Evolutionary conservation across 92 coral and sea anemone genomes (phyloP), one percentile per base, ranked within the genome.

Genomic region (Diadumene lineata): DNA sequence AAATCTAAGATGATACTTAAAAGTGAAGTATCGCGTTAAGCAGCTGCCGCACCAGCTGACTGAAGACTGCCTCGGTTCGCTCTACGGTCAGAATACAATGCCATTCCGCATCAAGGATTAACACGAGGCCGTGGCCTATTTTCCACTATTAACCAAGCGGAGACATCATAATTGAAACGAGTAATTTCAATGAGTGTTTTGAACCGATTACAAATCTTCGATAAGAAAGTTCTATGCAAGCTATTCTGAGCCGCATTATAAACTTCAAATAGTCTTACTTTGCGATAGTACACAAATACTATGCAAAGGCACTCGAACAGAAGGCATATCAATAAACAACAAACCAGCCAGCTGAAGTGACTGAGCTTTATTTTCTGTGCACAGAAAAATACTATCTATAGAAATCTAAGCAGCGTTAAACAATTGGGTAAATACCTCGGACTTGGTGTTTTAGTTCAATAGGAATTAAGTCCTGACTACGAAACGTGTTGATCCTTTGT

Each of bases 401-500:
- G 19, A 2, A 15, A 53, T 7, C 7, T 7, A 2, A 7, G 22
- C 31, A 9, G 3, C 17, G 17, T 32, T 23, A 27, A 23, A 27
- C 13, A 38, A 38, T 13, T 13, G 48, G 48, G 48, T 53, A 53
- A 53, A 53, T 53, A 53, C 17, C 17, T n/a, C n/a, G n/a, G n/a
- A 58, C 64, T 7, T 22, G 24, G 22, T 55, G 77, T 32, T 72
- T 72, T 72, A 34, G 77, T 72, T 72, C 50, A n/a, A 56, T 56
- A 72, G 77, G 77, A 72, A 72, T 72, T 72, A 72, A 18, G 33
- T 27, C 46, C 38, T 56, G 58, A 7, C 7, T 28, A 67, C 9
- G n/a, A 67, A 74, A 48, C 16, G 28, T 63, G 70, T 74, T 60
- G 57, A 74, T 60, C 79, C 68, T 74, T 56, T 11, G 44, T 50